Evolutionary conservation across 2,888 invertebrate genomes (phyloP), one percentile per base, ranked within the genome.

Genomic region (Phortica magna): DNA sequence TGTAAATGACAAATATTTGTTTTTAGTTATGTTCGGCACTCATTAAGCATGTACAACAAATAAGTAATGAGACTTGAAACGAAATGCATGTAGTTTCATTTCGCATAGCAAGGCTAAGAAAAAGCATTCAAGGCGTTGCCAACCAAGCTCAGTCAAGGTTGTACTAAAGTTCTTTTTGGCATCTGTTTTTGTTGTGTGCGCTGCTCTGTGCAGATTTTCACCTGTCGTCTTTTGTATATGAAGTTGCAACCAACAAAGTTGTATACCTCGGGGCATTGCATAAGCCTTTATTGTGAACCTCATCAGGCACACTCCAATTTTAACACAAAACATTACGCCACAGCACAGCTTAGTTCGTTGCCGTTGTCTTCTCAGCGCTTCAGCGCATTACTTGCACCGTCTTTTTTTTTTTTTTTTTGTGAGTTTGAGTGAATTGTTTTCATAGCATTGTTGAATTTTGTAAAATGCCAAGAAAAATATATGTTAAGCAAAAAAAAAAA

Each of bases 391-490:
- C 48, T 48, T 48, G 14, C 31, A 48, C 10, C 48, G 7, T n/a
- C n/a, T n/a, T n/a, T n/a, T n/a, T n/a, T n/a, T n/a, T n/a, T n/a
- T n/a, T n/a, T n/a, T 61, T 22, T 5, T 55, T 55, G 55, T 55
- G 14, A 12, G 61, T 61, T 61, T 61, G 61, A 17, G 61, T 61
- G 7, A 61, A 61, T 61, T 61, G 61, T 61, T 61, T 61, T 17
- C 61, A 17, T 61, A 22, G 61, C 61, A 61, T 61, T 61, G 61
- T 61, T 61, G 61, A 61, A 22, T 61, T 61, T 61, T 61, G 19
- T 61, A 61, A 12, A 48, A 48, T 48, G 14, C 48, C 48, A 48
- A 9, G 14, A 48, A 14, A 48, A 14, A 48, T 48, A 48, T 14
- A 48, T 12, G 7, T 12, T 2, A 5, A 48, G 3, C 7, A 5